These are phyloP conservation scores for Nectonema munidae DNA, from an alignment of 2,888 invertebrate species.

Conservation along the genomic window DNA sequence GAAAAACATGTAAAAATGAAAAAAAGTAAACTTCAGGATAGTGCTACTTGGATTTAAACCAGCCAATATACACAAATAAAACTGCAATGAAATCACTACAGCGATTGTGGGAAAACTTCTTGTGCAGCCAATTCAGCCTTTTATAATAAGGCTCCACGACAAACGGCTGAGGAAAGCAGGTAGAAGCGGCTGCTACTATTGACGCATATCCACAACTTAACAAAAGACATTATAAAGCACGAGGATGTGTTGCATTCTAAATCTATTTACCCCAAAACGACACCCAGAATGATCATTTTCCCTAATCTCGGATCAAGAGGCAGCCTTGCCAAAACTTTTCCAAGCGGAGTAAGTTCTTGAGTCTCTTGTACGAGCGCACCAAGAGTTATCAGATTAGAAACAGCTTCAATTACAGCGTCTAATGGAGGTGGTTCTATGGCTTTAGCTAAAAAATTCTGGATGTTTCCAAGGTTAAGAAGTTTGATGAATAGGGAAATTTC, in stretches of 20 bases:
- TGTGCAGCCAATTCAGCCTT: constrained; percentile 46
- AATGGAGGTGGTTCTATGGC: constrained; percentile 69
- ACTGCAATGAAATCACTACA: constrained; percentile 79
- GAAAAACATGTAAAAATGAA: background rate
- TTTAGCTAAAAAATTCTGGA: constrained; percentile 70
- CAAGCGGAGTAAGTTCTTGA: constrained; percentile 42
- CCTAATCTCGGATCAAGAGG: constrained; percentile 83
- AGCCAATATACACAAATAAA: constrained; percentile 51
- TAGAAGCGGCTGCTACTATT: constrained; percentile 66
- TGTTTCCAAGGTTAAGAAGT: constrained; percentile 51
- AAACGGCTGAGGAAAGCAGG: constrained; percentile 77
- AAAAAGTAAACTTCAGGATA: background rate
- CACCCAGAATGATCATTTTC: constrained; percentile 79
- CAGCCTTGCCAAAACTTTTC: constrained; percentile 57
- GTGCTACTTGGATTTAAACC: constrained; percentile 27
- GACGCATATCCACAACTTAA: constrained; percentile 50
- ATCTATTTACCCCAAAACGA: constrained; percentile 33
- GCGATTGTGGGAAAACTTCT: constrained; percentile 47
- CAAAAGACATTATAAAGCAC: constrained; percentile 6
- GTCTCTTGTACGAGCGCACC: background rate
- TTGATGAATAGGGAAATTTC: constrained; percentile 68
- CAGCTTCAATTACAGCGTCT: constrained; percentile 88
- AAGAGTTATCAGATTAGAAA: constrained; percentile 32
- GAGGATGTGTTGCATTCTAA: background rate
- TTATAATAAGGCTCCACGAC: constrained; percentile 31